These are phyloP conservation scores for Cochlearius cochlearius DNA, from an alignment of 2,113 vertebrate genomes.

Conservation along the genomic window DNA sequence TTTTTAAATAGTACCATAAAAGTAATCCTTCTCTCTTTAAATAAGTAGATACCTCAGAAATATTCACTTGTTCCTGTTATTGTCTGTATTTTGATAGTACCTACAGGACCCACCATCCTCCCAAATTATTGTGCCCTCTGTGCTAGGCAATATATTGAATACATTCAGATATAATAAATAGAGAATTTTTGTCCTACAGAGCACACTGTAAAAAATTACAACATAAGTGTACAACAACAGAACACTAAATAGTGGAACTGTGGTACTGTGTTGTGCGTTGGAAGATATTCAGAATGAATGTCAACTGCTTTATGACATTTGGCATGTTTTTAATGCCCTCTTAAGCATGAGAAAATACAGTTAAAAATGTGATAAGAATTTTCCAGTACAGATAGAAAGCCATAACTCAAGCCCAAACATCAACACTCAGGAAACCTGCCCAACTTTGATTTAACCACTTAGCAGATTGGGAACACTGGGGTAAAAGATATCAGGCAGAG, in stretches of 20 bases:
- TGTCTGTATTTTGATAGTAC: background rate
- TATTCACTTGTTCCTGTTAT: background rate
- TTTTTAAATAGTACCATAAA: background rate
- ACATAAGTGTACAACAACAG: background rate
- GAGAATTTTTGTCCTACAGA: background rate
- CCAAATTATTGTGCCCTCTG: background rate
- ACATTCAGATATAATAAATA: background rate
- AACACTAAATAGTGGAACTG: background rate
- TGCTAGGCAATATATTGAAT: background rate
- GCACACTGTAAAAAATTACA: background rate
- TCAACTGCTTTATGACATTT: background rate
- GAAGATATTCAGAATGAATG: background rate
- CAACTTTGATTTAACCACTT: background rate
- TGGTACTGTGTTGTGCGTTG: background rate
- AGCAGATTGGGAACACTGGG: background rate
- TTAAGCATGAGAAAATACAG: background rate
- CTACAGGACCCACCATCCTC: background rate
- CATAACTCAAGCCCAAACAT: background rate
- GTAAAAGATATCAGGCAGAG: background rate
- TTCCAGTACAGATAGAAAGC: background rate
- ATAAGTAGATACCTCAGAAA: background rate
- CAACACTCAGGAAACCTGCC: background rate
- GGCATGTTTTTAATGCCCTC: background rate
- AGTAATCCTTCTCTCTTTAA: background rate
- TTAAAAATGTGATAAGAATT: background rate